These are phyloP conservation scores for Dysdera silvatica DNA, from an alignment of 1,140 invertebrate genomes.

Conservation along the genomic window DNA sequence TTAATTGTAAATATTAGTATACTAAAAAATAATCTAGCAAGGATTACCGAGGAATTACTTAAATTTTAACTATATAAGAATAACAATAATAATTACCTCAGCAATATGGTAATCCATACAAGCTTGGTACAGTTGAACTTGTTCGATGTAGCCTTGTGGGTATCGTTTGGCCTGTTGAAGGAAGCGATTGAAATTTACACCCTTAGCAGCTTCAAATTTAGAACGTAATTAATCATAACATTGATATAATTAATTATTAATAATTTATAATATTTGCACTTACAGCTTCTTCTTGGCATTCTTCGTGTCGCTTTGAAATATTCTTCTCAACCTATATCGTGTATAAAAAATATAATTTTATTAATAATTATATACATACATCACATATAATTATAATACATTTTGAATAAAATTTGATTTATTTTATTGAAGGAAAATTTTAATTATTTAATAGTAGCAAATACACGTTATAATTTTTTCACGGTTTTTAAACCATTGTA, in stretches of 20 bases:
- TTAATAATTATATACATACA: too few relatives aligned
- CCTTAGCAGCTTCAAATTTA: not conserved
- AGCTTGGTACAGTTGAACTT: conserved; percentile 38
- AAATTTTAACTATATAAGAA: too few relatives aligned
- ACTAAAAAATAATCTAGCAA: not conserved
- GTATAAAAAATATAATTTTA: too few relatives aligned
- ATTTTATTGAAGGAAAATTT: too few relatives aligned
- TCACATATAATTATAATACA: too few relatives aligned
- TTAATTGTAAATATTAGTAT: not conserved
- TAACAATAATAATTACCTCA: conserved; percentile 17
- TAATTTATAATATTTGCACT: not conserved
- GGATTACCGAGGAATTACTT: not conserved
- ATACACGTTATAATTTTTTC: too few relatives aligned
- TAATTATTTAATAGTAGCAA: too few relatives aligned
- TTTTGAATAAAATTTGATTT: too few relatives aligned
- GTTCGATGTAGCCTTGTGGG: conserved; percentile 29
- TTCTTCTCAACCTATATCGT: conserved; percentile 19
- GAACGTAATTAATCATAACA: too few relatives aligned
- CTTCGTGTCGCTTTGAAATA: conserved; percentile 28
- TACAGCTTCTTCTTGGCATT: conserved; percentile 31
- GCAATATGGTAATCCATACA: conserved; percentile 39
- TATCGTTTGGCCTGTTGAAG: conserved; percentile 12
- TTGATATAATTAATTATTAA: not conserved
- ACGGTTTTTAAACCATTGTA: too few relatives aligned
- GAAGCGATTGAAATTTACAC: not conserved